Base-by-base conservation (phyloP, 30 jellyfish, hydroid and myxozoan species). In the Phacellophora camtschatica region DNA sequence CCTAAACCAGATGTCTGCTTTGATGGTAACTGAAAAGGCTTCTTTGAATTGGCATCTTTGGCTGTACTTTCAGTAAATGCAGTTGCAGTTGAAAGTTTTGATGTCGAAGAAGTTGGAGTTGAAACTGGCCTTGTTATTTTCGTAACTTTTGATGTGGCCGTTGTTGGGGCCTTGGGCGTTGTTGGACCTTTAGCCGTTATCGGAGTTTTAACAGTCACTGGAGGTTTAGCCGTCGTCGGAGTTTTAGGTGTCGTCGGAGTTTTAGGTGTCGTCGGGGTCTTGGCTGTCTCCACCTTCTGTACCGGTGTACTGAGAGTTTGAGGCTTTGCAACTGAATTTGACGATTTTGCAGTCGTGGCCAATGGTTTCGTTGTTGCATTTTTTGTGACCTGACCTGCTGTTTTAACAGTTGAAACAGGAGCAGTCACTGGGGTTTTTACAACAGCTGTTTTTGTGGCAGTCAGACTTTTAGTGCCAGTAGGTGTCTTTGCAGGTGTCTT, bases 241-340 rank as follows among this genome's bases (percentile, higher is more conserved):
- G 29, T 9, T 29, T 66, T 33, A 1, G 25, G 5, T 22, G 83
- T 34, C 27, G 24, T 37, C 19, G 35, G 54, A 25, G 91, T 50
- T 29, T 86, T 2, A 19, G 86, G 2, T 2, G 86, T 66, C 16
- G 85, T 74, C 6, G 88, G 71, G 32, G 92, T 37, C 28, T 33
- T 27, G 48, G 43, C 33, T 54, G 65, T 68, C 50, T 32, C 32
- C 66, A 84, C 57, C n/a, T 57, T 28, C 51, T 50, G 33, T 22
- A 74, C 77, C 39, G 34, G n/a, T 6, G 93, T 27, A 28, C 45
- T 62, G 30, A 96, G 66, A 31, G 90, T 49, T 19, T 87, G 20
- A 13, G 84, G 56, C 51, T 73, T 65, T 57, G 95, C 15, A 15
- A 28, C 39, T 35, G 95, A 49, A 22, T 82, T 24, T 48, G 56